These are phyloP conservation scores for Genyomyrus donnyi DNA, from an alignment of 2,113 vertebrate genomes.

Conservation along the genomic window DNA sequence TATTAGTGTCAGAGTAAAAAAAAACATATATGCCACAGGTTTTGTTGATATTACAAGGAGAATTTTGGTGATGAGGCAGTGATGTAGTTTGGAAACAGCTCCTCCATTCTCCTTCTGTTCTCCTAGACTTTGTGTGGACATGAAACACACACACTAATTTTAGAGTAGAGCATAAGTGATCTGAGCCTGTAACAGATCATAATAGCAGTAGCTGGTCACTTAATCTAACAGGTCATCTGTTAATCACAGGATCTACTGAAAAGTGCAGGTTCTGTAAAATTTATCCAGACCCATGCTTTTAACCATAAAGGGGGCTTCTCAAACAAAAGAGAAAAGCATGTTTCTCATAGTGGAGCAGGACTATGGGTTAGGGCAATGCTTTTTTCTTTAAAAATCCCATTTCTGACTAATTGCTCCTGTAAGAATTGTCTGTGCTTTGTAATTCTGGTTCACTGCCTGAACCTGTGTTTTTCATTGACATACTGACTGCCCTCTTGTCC, in stretches of 20 bases:
- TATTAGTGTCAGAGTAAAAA: not conserved
- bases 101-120: not conserved
- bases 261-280: not conserved
- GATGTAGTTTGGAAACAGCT: not conserved
- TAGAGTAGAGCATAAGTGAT: not conserved
- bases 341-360: not conserved
- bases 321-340: not conserved
- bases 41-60: not conserved
- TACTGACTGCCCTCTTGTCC: not conserved
- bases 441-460: not conserved
- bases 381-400: not conserved
- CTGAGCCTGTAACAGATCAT: not conserved
- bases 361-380: not conserved
- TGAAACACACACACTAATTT: not conserved
- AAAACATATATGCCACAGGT: not conserved
- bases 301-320: not conserved
- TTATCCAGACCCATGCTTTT: not conserved
- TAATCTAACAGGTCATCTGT: constrained; percentile 10
- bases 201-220: not conserved
- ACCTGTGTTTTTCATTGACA: not conserved
- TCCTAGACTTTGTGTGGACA: not conserved
- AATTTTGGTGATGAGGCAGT: not conserved
- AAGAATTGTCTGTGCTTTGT: not conserved
- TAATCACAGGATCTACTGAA: not conserved
- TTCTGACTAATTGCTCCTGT: not conserved